These are phyloP conservation scores for Melinopterus prodromus DNA, from an alignment of 2,888 invertebrate genomes.

Conservation along the genomic window DNA sequence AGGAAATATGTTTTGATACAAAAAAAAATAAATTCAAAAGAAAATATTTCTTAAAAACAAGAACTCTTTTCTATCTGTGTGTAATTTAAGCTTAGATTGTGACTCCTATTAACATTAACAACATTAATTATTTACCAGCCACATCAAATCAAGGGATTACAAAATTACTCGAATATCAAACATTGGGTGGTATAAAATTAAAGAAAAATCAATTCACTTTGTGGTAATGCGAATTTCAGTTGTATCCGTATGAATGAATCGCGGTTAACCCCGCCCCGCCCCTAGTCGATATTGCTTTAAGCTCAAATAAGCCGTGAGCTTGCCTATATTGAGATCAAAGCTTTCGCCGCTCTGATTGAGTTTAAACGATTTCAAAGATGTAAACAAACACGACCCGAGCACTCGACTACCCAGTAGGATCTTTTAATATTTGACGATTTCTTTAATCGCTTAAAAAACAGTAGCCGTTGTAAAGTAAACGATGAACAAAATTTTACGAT, in stretches of 20 bases:
- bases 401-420: background rate
- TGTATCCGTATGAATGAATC: background rate
- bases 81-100: too few relatives aligned
- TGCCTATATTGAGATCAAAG: conserved; percentile 22
- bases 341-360: conserved; percentile 19
- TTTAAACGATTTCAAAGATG: conserved; percentile 7
- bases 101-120: too few relatives aligned
- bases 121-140: too few relatives aligned
- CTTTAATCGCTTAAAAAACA: background rate
- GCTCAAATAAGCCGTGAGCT: conserved; percentile 18
- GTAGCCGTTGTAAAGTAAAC: background rate
- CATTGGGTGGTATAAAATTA: background rate
- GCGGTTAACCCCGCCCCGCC: background rate
- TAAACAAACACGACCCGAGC: conserved; percentile 17
- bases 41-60: too few relatives aligned
- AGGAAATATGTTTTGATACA: too few relatives aligned
- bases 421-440: background rate
- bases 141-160: too few relatives aligned
- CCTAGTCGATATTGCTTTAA: conserved; percentile 18
- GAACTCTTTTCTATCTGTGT: too few relatives aligned
- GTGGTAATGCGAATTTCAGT: background rate
- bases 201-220: too few relatives aligned
- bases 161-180: too few relatives aligned
- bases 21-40: too few relatives aligned
- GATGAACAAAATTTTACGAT: background rate